Conservation (phyloP, 2,888 invertebrate species). For the Seladonia tumulorum region DNA sequence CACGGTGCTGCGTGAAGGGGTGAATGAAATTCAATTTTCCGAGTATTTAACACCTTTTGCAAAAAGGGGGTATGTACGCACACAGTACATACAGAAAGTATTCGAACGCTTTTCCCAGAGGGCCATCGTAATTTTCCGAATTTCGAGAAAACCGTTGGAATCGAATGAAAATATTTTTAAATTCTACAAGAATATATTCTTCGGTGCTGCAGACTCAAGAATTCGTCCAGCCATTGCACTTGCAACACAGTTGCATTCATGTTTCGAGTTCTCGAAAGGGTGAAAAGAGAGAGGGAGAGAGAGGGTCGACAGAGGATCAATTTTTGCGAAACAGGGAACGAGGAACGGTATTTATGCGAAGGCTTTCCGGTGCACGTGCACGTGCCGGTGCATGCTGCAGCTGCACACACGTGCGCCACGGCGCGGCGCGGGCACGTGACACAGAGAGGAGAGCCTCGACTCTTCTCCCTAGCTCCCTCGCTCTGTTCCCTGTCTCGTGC, state of each 20-base stretch:
- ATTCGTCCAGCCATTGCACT: neutral
- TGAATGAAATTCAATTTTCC: neutral
- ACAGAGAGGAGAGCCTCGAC: neutral
- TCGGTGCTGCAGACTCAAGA: too few species aligned
- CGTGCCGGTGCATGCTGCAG: slow-evolving; percentile 19
- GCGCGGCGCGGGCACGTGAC: neutral
- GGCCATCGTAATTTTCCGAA: too few species aligned
- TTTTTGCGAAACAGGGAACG: neutral
- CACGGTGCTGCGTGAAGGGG: neutral
- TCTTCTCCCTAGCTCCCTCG: neutral
- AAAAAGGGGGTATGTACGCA: too few species aligned
- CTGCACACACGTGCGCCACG: neutral
- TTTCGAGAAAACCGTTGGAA: too few species aligned
- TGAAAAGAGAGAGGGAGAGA: too few species aligned
- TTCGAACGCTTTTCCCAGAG: too few species aligned
- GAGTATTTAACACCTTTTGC: too few species aligned
- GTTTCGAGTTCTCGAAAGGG: neutral
- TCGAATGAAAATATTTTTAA: too few species aligned
- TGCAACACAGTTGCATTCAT: neutral
- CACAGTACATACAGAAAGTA: too few species aligned
- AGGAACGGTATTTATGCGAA: slow-evolving; percentile 4
- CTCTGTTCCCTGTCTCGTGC: neutral
- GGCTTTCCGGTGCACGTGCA: slow-evolving; percentile 24
- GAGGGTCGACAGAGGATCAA: neutral
- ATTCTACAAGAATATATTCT: too few species aligned